Conservation (phyloP, 2,797 vertebrate genomes). For the Gymnothorax reevesii region DNA sequence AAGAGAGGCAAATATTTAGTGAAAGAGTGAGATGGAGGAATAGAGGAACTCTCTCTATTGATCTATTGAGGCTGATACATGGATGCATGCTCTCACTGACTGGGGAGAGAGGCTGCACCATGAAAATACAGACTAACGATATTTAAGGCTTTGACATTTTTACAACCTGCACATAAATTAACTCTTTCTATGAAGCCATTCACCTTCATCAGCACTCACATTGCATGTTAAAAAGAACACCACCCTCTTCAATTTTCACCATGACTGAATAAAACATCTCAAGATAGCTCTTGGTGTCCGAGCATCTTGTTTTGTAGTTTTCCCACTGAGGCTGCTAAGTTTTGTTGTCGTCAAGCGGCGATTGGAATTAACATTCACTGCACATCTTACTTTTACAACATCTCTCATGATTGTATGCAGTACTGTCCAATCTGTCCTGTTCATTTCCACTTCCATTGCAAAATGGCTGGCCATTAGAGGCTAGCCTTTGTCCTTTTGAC, state of each 20-base stretch:
- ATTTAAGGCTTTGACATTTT: slow-evolving; percentile 7
- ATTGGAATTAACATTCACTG: slow-evolving; percentile 5
- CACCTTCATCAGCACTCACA: not conserved
- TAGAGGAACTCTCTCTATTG: not conserved
- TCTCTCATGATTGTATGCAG: not conserved
- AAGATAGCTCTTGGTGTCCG: slow-evolving; percentile 8
- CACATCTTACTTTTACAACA: not conserved
- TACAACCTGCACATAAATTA: not conserved
- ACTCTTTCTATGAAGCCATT: slow-evolving; percentile 12
- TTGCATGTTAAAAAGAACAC: slow-evolving; percentile 16
- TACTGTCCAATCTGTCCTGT: not conserved
- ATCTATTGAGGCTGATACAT: not conserved
- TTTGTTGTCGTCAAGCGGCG: not conserved
- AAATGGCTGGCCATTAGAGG: not conserved
- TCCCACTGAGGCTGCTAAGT: slow-evolving; percentile 13
- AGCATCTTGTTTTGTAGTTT: not conserved
- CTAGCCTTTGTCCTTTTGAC: not conserved
- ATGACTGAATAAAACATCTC: slow-evolving; percentile 8
- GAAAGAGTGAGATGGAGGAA: slow-evolving; percentile 61
- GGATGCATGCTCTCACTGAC: not conserved
- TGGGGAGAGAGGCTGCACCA: not conserved
- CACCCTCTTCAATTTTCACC: not conserved
- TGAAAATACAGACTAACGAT: not conserved
- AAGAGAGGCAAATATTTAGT: not conserved
- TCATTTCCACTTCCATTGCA: not conserved